Evolutionary conservation across 2,888 invertebrate species (phyloP).

Genomic region (Meandrusa payeni): DNA sequence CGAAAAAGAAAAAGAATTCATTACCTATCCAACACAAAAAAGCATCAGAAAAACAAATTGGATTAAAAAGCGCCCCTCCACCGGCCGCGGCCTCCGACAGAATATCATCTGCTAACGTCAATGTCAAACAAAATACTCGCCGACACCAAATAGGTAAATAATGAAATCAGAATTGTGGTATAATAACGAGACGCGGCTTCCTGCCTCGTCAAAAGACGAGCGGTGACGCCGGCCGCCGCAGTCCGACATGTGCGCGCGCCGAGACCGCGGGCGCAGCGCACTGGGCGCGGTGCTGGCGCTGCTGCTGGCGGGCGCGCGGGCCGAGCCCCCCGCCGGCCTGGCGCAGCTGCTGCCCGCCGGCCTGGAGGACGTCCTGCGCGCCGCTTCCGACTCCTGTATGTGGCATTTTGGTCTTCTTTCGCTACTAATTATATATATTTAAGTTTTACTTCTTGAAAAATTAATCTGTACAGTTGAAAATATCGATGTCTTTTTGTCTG

Average conservation of each 20-base stretch:
- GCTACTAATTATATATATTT: no score
- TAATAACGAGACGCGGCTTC: conserved; percentile 2
- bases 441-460: no score
- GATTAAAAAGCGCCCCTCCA: no score
- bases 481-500: no score
- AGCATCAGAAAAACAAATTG: no score
- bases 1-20: no score
- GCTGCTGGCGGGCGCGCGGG: conserved; percentile 11
- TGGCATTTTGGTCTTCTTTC: no score
- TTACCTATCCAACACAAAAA: no score
- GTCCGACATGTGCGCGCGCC: not conserved
- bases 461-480: no score
- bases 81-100: no score
- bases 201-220: conserved; percentile 3
- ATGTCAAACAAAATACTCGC: no score
- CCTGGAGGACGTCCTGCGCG: conserved; percentile 34
- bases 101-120: no score
- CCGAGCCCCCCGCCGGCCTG: conserved; percentile 28
- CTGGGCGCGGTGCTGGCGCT: conserved; percentile 19
- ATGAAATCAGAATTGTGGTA: not conserved
- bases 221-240: not conserved
- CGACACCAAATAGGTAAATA: conserved; percentile 1
- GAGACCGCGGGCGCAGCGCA: conserved; percentile 40
- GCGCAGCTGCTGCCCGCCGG: conserved; percentile 27
- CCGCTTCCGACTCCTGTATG: conserved; percentile 36